These are phyloP conservation scores for Chaetogeoica ovagalla DNA, from an alignment of 2,888 invertebrate species.

Conservation along the genomic window DNA sequence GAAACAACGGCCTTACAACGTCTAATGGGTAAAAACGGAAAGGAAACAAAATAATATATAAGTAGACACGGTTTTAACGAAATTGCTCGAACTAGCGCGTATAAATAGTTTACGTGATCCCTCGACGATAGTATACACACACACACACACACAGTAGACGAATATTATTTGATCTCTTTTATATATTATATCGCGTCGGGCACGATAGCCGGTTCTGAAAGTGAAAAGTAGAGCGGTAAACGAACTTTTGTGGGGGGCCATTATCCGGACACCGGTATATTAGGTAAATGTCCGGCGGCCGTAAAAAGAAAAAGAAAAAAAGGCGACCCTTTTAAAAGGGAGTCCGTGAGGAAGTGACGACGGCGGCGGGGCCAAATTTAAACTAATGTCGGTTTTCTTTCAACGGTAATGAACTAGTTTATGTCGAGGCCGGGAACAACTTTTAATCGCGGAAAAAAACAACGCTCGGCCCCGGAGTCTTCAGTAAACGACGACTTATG, in stretches of 20 bases:
- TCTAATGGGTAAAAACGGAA: neutral
- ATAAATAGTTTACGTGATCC: neutral
- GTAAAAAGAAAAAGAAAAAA: slow-evolving; percentile 30
- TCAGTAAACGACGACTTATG: slow-evolving; percentile 50
- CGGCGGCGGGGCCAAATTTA: slow-evolving; percentile 25
- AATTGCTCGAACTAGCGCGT: neutral
- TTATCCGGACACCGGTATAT: slow-evolving; percentile 23
- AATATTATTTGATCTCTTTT: neutral
- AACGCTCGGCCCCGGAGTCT: slow-evolving; percentile 20
- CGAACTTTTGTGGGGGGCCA: slow-evolving; percentile 19
- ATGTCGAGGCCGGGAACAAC: slow-evolving; percentile 48
- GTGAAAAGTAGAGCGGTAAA: slow-evolving; percentile 21
- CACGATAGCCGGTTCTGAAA: neutral
- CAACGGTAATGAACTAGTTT: slow-evolving; percentile 52
- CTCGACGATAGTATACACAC: neutral
- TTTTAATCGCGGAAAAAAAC: slow-evolving; percentile 49
- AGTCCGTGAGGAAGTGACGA: neutral
- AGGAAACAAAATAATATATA: neutral
- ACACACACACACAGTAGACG: no score
- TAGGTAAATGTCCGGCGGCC: slow-evolving; percentile 33
- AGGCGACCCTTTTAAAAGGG: slow-evolving; percentile 28
- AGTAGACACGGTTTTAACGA: neutral
- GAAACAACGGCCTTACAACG: neutral
- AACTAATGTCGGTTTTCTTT: slow-evolving; percentile 53
- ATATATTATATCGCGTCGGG: neutral